Base-by-base conservation (phyloP, 2,797 vertebrate species). In the Acanthurus tractus region DNA sequence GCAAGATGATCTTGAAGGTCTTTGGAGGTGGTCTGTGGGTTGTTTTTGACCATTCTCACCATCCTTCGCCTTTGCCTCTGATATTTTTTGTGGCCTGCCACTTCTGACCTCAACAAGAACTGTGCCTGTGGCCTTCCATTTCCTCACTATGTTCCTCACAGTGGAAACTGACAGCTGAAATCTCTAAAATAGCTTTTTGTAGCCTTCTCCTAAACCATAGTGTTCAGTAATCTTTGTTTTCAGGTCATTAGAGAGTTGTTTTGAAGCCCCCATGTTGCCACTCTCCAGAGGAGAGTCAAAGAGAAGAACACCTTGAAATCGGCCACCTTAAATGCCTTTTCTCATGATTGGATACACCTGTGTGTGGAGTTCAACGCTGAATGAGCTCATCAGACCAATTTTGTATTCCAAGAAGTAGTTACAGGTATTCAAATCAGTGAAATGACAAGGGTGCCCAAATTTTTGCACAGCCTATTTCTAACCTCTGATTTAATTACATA, bases 91-190 rank as follows among this genome's bases (percentile, higher is more conserved):
- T 59, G 38, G 40, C 13, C 40, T 42, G 58, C 38, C 58, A 61
- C 22, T 61, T 23, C 40, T 23, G 58, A 12, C 40, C 58, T 44
- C 15, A 45, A 44, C 56, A 20, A 58, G 56, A 58, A 40, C 56
- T 58, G 56, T 58, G 11, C 25, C 25, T 25, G 25, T 25, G 25
- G 55, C 8, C 34, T 38, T 57, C 55, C 34, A 58, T 58, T 58
- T 58, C n/a, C 17, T 58, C 34, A 58, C 56, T 40, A 58, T 58
- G 56, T 58, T 58, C 18, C 36, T 42, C 56, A 42, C 56, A 57
- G 55, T 57, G 55, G 34, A 57, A 38, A 57, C 55, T 57, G 55
- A 57, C 55, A 53, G 20, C 13, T 25, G 25, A 54, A 54, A 54
- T 29, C 15, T 54, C 18, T 38, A 18, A 57, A 34, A n/a, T 38